Conservation (phyloP, 2,888 invertebrate species). For the Aleiodes leptofemur region DNA sequence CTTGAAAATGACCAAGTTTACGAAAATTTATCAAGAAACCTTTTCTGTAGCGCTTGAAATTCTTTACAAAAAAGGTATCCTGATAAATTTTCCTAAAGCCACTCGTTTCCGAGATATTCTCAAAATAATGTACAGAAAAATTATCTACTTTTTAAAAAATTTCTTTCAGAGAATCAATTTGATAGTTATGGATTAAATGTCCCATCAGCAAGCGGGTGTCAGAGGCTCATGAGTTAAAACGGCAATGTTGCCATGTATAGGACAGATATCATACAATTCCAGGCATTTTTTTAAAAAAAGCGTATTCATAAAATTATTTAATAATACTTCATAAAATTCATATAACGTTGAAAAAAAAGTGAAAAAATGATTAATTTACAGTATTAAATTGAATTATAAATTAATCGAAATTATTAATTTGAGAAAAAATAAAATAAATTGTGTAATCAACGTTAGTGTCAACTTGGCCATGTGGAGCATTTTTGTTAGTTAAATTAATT, state of each 20-base stretch:
- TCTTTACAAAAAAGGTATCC: too few species aligned
- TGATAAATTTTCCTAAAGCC: too few species aligned
- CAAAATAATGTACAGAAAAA: slow-evolving; percentile 48
- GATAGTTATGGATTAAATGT: slow-evolving; percentile 67
- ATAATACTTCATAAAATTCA: slow-evolving; percentile 35
- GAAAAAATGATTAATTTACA: slow-evolving; percentile 53
- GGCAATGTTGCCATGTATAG: slow-evolving; percentile 65
- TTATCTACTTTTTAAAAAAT: slow-evolving; percentile 51
- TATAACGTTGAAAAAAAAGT: too few species aligned
- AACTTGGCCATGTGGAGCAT: slow-evolving; percentile 75
- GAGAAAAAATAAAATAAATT: slow-evolving; percentile 47
- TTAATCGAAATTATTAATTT: slow-evolving; percentile 21
- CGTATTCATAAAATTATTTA: slow-evolving; percentile 58
- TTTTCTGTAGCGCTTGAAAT: too few species aligned
- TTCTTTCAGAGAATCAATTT: slow-evolving; percentile 54
- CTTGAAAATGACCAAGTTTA: too few species aligned
- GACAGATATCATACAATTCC: slow-evolving; percentile 67
- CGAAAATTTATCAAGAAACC: too few species aligned
- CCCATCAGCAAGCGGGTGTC: slow-evolving; percentile 73
- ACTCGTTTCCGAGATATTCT: background rate
- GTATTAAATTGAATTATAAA: slow-evolving; percentile 45
- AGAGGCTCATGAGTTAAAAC: slow-evolving; percentile 69
- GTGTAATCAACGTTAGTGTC: slow-evolving; percentile 71
- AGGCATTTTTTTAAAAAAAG: slow-evolving; percentile 70
- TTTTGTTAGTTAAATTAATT: slow-evolving; percentile 67